These are phyloP conservation scores for Brachystomella parvula DNA, from an alignment of 1,140 invertebrate genomes.

Conservation along the genomic window DNA sequence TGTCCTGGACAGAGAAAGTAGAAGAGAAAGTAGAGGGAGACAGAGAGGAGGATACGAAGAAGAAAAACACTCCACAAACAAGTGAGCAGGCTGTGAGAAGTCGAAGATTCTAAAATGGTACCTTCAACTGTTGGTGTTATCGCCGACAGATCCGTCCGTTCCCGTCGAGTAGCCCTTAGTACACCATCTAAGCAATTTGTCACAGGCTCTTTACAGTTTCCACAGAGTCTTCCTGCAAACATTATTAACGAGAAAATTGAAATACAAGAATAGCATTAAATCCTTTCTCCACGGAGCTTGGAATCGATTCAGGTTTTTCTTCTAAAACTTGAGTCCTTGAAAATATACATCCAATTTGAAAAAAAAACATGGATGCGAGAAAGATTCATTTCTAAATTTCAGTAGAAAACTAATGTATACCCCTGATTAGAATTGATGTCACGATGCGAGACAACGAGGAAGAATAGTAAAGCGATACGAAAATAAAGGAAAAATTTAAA, in stretches of 20 bases:
- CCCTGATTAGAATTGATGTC: too few species aligned
- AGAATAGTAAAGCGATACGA: too few species aligned
- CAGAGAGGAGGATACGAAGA: neutral
- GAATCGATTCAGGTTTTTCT: neutral
- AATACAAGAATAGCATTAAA: neutral
- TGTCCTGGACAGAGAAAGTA: too few species aligned
- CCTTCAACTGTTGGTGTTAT: slow-evolving; percentile 34
- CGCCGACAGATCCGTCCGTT: slow-evolving; percentile 19
- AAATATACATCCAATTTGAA: neutral
- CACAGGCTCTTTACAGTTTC: slow-evolving; percentile 32
- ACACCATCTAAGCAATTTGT: slow-evolving; percentile 32
- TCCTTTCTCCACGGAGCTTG: neutral
- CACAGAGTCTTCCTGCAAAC: slow-evolving; percentile 30
- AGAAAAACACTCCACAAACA: neutral
- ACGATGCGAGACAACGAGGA: too few species aligned
- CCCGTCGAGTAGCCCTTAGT: slow-evolving; percentile 25
- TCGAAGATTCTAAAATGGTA: slow-evolving; percentile 14
- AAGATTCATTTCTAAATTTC: too few species aligned
- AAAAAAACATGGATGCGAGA: neutral
- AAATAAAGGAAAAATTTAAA: too few species aligned
- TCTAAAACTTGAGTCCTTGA: neutral
- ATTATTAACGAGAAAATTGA: neutral
- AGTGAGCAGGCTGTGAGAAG: neutral
- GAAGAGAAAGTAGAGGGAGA: slow-evolving; percentile 5
- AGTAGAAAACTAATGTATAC: too few species aligned